These are phyloP conservation scores for Potamarius usumacintae DNA, from an alignment of 2,113 vertebrate species.

Conservation along the genomic window DNA sequence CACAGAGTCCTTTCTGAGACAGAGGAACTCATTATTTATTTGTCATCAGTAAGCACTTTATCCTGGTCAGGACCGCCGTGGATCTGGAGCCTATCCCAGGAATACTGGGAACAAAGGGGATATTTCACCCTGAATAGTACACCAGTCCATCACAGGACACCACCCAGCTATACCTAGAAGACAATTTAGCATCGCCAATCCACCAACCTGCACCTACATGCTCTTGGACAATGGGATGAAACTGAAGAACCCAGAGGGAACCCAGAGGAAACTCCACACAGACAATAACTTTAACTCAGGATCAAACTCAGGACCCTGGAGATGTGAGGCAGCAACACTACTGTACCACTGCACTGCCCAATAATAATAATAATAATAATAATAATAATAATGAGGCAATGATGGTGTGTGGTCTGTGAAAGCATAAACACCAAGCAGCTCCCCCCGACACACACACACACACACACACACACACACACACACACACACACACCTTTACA, in stretches of 20 bases:
- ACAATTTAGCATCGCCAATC: not conserved
- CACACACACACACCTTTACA: not conserved
- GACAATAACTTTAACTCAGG: not conserved
- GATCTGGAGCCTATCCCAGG: not conserved
- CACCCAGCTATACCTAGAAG: not conserved
- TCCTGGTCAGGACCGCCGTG: not conserved
- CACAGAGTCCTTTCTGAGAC: too few relatives aligned
- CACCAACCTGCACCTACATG: not conserved
- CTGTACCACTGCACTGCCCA: not conserved
- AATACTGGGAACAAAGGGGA: not conserved
- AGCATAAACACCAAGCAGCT: not conserved
- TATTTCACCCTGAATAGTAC: not conserved
- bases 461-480: not conserved
- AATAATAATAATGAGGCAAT: not conserved
- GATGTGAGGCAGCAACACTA: not conserved
- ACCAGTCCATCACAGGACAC: not conserved
- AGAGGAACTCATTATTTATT: not conserved
- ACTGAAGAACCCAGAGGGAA: not conserved
- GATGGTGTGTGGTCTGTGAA: too few relatives aligned
- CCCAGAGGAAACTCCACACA: not conserved
- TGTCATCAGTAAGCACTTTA: not conserved
- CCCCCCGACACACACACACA: not conserved
- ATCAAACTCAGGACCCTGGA: not conserved
- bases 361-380: not conserved
- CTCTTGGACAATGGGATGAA: not conserved